These are phyloP conservation scores for silkworm (Bombyx mori) DNA, from an alignment of 1,140 invertebrate genomes.

Conservation along the genomic window ASM3026992v2 NC_085115.1:9579501-9580000, in stretches of 20 bases:
- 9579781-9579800: conserved; percentile 12
- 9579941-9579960: too few species aligned
- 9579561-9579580: too few species aligned
- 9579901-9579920: neutral
- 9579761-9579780: conserved; percentile 22
- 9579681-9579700: conserved; percentile 39
- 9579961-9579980: too few species aligned
- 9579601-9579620: conserved; percentile 6
- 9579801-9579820: neutral
- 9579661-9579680: conserved; percentile 31
- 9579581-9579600: neutral
- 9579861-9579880: neutral
- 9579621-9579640: conserved; percentile 2
- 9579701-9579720: conserved; percentile 25
- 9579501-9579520: too few species aligned
- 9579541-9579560: too few species aligned
- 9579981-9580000: too few species aligned
- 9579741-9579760: conserved; percentile 28
- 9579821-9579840: too few species aligned
- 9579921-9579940: too few species aligned
- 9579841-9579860: too few species aligned
- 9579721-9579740: conserved; percentile 27
- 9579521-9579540: too few species aligned
- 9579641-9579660: conserved; percentile 8
- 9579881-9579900: neutral